These are phyloP conservation scores for Nyctereutes procyonoides DNA, from an alignment of 2,113 vertebrate species.

Conservation along the genomic window DNA sequence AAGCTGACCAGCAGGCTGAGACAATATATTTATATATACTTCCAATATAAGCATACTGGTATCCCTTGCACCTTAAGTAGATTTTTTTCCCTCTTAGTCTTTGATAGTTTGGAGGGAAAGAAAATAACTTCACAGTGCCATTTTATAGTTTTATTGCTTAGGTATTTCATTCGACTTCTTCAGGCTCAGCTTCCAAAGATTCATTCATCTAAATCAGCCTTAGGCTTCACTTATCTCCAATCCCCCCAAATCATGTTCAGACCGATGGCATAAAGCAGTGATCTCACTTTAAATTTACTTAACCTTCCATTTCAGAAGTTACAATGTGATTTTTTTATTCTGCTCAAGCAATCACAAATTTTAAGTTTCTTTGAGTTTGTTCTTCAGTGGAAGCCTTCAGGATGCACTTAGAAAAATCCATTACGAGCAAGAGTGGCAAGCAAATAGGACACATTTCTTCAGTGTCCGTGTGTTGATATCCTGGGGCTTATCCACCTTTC, in stretches of 20 bases:
- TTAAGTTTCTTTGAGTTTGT: constrained; percentile 68
- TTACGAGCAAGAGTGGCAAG: constrained; percentile 48
- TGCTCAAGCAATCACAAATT: constrained; percentile 67
- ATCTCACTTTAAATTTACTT: constrained; percentile 80
- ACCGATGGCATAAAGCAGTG: constrained; percentile 67
- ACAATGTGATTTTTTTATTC: constrained; percentile 68
- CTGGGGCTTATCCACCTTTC: constrained; percentile 28
- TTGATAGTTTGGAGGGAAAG: constrained; percentile 59
- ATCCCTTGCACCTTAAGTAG: constrained; percentile 45
- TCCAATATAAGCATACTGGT: constrained; percentile 20
- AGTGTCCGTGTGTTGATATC: not conserved
- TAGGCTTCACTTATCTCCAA: constrained; percentile 69
- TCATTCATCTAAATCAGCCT: constrained; percentile 76
- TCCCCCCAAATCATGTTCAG: constrained; percentile 73
- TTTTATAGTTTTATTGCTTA: constrained; percentile 75
- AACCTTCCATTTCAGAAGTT: constrained; percentile 72
- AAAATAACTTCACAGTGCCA: constrained; percentile 66
- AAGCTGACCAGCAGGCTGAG: not conserved
- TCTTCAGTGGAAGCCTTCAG: constrained; percentile 65
- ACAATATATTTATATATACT: constrained; percentile 59
- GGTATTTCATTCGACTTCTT: constrained; percentile 73
- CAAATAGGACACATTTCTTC: constrained; percentile 46
- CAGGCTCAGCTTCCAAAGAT: constrained; percentile 67
- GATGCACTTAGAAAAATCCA: constrained; percentile 70
- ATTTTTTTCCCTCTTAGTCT: constrained; percentile 55